A percentile compares a stretch with the other conserved stretches of the same genome.
phyloP scores from a whole-genome alignment of 1,140 invertebrate genomes.

The Tigriopus japonicus region DNA sequence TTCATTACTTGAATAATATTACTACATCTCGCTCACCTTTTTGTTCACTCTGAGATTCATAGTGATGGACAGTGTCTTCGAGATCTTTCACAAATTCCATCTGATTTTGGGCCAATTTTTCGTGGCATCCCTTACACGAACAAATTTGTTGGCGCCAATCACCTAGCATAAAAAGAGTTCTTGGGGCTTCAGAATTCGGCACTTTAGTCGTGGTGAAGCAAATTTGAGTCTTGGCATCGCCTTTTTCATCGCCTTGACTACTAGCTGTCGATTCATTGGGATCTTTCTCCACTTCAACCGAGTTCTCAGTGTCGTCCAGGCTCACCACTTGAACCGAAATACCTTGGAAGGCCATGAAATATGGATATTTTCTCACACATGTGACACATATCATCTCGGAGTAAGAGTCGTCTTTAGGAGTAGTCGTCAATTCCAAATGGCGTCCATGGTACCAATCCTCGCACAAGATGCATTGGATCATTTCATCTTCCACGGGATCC shows the following conservation, averaged over 20 bases:
- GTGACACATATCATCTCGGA: slow-evolving; percentile 29
- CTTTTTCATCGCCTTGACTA: background rate
- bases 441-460: slow-evolving; percentile 92
- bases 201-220: too few relatives aligned
- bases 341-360: slow-evolving; percentile 15
- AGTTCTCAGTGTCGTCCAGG: background rate
- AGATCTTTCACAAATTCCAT: slow-evolving; percentile 53
- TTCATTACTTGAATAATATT: too few relatives aligned
- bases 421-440: slow-evolving; percentile 23
- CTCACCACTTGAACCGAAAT: background rate
- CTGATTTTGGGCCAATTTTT: slow-evolving; percentile 24
- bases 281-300: background rate
- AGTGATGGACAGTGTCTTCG: slow-evolving; percentile 62
- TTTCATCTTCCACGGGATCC: slow-evolving; percentile 55
- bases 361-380: slow-evolving; percentile 16
- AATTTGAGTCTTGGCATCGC: background rate
- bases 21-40: slow-evolving; percentile 22
- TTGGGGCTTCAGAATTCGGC: background rate
- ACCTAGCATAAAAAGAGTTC: slow-evolving; percentile 16
- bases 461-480: slow-evolving; percentile 91
- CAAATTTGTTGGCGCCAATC: background rate
- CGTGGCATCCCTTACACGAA: background rate
- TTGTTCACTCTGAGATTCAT: slow-evolving; percentile 57
- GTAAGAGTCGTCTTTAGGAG: slow-evolving; percentile 23
- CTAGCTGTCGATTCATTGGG: background rate